Evolutionary conservation across 2,797 vertebrate genomes (phyloP).

Genomic region (Leucoraja ocellata): DNA sequence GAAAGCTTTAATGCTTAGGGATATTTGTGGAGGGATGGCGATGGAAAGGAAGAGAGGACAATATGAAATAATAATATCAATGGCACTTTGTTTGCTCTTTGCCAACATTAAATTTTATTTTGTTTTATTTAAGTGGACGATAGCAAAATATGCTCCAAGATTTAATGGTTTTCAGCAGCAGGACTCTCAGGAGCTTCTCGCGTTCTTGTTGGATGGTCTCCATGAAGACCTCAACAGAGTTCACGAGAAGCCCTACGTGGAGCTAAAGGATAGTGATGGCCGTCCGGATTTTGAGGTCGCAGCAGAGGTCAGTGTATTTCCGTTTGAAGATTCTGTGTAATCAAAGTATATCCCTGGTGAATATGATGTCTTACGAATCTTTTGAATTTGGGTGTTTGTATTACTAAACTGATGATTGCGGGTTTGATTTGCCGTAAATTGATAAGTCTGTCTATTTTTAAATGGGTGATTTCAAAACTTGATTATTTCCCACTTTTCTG

Average conservation of each 20-base stretch:
- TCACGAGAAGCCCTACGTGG: slow-evolving; percentile 95
- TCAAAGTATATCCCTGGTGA: neutral
- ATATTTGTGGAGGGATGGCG: neutral
- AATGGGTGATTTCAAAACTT: neutral
- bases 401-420: too few species aligned
- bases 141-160: slow-evolving; percentile 94
- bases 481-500: neutral
- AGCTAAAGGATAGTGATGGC: slow-evolving; percentile 91
- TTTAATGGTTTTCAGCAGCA: slow-evolving; percentile 98
- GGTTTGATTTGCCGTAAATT: neutral
- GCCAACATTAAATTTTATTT: neutral
- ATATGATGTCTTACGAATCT: neutral
- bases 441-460: neutral
- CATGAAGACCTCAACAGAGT: slow-evolving; percentile 96
- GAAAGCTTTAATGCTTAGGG: neutral
- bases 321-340: neutral
- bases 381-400: neutral
- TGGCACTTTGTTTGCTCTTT: neutral
- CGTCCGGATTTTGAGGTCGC: slow-evolving; percentile 95
- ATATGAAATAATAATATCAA: neutral
- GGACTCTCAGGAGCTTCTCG: slow-evolving; percentile 93
- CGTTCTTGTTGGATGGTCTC: slow-evolving; percentile 91
- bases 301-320: slow-evolving; percentile 72
- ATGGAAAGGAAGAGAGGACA: neutral
- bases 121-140: slow-evolving; percentile 78